A percentile compares a stretch with the other conserved stretches of the same genome.
Evolutionary conservation across 2,113 vertebrate genomes (phyloP).

Genomic region (Nothobranchius furzeri): DNA sequence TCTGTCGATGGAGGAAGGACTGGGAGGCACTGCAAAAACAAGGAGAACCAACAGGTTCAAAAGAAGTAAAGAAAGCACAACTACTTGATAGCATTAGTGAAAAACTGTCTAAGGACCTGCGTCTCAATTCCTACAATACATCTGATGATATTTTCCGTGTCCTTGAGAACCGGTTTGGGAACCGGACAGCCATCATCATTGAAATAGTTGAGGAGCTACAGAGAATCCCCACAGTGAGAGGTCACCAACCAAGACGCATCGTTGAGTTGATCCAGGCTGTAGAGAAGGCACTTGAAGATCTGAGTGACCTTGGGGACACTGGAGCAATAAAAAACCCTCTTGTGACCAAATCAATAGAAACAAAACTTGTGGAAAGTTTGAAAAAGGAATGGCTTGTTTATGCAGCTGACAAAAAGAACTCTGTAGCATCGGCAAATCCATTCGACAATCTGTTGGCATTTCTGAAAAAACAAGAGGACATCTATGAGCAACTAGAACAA

Average conservation of each 20-base stretch:
- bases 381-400: background rate
- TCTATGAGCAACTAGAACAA: constrained; percentile 7
- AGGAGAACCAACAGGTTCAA: too few species aligned
- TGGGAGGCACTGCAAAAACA: too few species aligned
- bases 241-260: background rate
- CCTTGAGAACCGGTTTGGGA: background rate
- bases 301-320: background rate
- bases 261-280: background rate
- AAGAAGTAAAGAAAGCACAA: too few species aligned
- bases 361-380: background rate
- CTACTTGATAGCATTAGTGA: background rate
- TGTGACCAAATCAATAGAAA: background rate
- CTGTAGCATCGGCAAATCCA: background rate
- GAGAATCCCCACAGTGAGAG: background rate
- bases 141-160: background rate
- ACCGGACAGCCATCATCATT: background rate
- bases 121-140: background rate
- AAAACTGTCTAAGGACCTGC: background rate
- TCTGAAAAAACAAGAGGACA: background rate
- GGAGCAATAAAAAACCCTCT: background rate
- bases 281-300: background rate
- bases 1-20: too few species aligned
- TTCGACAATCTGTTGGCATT: background rate
- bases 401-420: background rate
- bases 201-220: background rate